Base-by-base conservation (phyloP, 2,797 vertebrate genomes). In the Chelon labrosus region DNA sequence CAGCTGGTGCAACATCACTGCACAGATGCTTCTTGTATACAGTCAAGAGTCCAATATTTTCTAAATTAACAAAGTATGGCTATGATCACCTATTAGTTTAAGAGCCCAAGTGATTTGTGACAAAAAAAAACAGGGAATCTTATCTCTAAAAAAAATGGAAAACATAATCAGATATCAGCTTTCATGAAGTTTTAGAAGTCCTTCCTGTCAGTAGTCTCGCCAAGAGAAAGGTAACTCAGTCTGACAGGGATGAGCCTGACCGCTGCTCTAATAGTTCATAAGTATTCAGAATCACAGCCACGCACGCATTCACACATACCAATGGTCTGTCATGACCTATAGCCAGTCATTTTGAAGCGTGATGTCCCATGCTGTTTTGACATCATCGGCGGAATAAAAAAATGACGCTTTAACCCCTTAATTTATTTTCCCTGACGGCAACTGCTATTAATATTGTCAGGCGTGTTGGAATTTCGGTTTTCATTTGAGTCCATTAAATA, bases 401-500 rank as follows among this genome's bases (percentile, higher is more conserved):
- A 80, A 74, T n/a, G 16, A 14, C 44, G 59, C 71, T 64, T 75
- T 51, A 46, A 27, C 20, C 11, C 10, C 37, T 69, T 44, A 27
- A 20, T 51, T 49, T 16, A 17, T 56, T 62, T 61, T 46, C 13
- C 55, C 44, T 53, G 67, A 72, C 49, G 73, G 52, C 46, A 27
- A 60, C 27, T 62, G 57, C 65, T 74, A 82, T 77, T 80, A 74
- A 77, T 73, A 60, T 60, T 61, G 63, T 71, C 62, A 50, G 52
- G 63, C 52, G 55, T 39, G 61, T 70, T 56, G 42, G 57, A 70
- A 55, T 73, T 68, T 85, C 58, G 77, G 57, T 70, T 86, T 87
- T 80, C 73, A 84, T 86, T 85, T 79, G 10, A 69, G 27, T 41
- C 69, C 51, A 77, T 88, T 60, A 85, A 85, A 80, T 72, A 83